Percentiles rank a stretch among this genome's conserved stretches.
Conservation (phyloP, 2,888 invertebrate species). For the Melanostoma scalare region DNA sequence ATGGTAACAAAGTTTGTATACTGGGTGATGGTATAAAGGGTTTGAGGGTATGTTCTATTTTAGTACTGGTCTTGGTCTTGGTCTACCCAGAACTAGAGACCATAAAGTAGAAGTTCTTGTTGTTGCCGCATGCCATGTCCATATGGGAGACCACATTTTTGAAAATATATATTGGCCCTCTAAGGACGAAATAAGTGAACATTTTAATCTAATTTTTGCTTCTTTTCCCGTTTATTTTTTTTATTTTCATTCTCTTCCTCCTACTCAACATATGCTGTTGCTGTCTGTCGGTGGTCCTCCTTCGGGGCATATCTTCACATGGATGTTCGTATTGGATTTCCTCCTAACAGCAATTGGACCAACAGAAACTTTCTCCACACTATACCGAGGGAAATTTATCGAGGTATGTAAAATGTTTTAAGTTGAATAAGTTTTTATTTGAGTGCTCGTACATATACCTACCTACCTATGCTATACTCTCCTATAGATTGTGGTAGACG, state of each 20-base stretch:
- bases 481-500: not conserved
- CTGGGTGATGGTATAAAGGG: not conserved
- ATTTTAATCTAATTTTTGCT: constrained; percentile 71
- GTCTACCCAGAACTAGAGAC: constrained; percentile 27
- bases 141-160: constrained; percentile 56
- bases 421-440: not conserved
- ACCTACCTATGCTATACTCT: no score
- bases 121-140: constrained; percentile 60
- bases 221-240: constrained; percentile 22
- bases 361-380: constrained; percentile 86
- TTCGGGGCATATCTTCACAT: constrained; percentile 29
- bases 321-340: constrained; percentile 34
- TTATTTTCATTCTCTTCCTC: not conserved
- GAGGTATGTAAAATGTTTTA: constrained; percentile 83
- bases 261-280: not conserved
- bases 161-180: constrained; percentile 66
- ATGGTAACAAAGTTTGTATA: not conserved
- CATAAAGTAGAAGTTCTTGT: constrained; percentile 57
- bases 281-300: not conserved
- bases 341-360: constrained; percentile 86
- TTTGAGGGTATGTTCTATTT: constrained; percentile 21
- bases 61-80: constrained; percentile 9
- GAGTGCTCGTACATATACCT: not conserved
- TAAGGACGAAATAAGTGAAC: constrained; percentile 70
- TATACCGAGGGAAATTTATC: constrained; percentile 90